A percentile compares a stretch with the other conserved stretches of the same genome.
phyloP scores from a whole-genome alignment of 2,888 invertebrate species.

The Phanerotoma sp. region DNA sequence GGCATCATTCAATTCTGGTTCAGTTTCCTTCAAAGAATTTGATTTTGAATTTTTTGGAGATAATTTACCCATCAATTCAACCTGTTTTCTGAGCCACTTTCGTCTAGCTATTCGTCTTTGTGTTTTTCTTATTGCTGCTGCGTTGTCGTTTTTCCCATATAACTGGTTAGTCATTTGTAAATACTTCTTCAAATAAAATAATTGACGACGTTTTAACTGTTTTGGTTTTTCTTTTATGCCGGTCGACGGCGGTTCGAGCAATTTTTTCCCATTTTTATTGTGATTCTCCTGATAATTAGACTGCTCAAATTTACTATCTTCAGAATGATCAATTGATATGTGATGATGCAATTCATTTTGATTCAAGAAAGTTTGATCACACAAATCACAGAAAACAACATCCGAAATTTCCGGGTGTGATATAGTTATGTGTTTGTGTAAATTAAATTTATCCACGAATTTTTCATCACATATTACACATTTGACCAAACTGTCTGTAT shows the following conservation, averaged over 20 bases:
- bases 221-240: not conserved
- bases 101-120: not conserved
- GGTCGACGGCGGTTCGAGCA: no score
- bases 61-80: not conserved
- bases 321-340: slow-evolving; percentile 10
- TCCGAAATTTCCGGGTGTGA: slow-evolving; percentile 16
- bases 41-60: no score
- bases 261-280: no score
- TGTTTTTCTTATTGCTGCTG: not conserved
- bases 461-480: slow-evolving; percentile 26
- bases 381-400: slow-evolving; percentile 29
- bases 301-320: not conserved
- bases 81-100: not conserved
- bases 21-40: not conserved
- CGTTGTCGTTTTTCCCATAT: not conserved
- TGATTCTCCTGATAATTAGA: no score
- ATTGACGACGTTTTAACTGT: not conserved
- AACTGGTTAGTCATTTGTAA: not conserved
- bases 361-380: slow-evolving; percentile 24
- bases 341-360: slow-evolving; percentile 21
- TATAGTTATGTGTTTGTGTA: slow-evolving; percentile 27
- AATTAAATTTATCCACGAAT: slow-evolving; percentile 23
- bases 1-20: not conserved
- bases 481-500: no score
- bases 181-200: not conserved